phyloP scores from a whole-genome alignment of 2,888 invertebrate genomes.

The Tetropium fuscum region DNA sequence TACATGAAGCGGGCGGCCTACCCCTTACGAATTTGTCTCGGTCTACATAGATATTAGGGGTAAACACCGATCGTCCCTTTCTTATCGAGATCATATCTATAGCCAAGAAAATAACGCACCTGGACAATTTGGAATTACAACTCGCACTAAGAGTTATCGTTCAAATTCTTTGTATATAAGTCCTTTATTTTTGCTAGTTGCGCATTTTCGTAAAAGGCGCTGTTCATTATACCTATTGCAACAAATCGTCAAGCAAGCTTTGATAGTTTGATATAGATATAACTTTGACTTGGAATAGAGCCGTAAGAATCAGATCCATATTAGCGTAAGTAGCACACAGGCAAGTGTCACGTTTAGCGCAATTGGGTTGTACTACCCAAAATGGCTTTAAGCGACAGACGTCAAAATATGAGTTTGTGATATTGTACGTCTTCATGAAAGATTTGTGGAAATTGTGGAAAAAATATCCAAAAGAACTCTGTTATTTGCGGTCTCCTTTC shows the following conservation, averaged over 20 bases:
- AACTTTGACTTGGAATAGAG: background rate
- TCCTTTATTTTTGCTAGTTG: background rate
- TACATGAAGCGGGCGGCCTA: too few relatives aligned
- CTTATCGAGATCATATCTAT: too few relatives aligned
- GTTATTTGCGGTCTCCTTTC: background rate
- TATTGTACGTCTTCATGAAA: background rate
- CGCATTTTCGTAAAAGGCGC: background rate
- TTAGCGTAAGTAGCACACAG: background rate
- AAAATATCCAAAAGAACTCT: background rate
- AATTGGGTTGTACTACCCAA: background rate
- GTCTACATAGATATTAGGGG: too few relatives aligned
- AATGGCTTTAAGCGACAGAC: background rate
- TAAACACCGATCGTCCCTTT: too few relatives aligned
- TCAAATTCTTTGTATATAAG: constrained; percentile 16
- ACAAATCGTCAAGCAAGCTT: background rate
- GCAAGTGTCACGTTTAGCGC: background rate
- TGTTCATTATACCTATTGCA: background rate
- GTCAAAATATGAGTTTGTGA: background rate
- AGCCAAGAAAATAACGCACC: too few relatives aligned
- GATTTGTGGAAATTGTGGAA: background rate
- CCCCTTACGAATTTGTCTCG: too few relatives aligned
- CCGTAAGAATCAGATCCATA: background rate
- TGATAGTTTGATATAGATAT: background rate
- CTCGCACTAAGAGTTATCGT: too few relatives aligned
- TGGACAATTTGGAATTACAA: too few relatives aligned